Conservation (phyloP, 2,797 vertebrate species). For the Prionace glauca region DNA sequence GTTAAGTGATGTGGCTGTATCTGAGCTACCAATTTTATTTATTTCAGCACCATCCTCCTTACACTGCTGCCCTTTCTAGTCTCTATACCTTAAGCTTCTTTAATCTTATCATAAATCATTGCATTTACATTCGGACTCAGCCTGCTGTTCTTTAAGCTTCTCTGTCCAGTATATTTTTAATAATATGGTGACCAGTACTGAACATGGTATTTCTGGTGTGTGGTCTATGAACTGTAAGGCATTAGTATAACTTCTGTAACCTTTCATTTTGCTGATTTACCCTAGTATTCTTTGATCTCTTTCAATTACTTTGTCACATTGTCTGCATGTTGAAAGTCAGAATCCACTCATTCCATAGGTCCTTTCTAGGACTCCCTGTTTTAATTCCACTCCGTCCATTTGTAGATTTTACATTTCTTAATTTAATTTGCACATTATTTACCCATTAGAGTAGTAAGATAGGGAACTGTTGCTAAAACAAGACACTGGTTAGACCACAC, state of each 20-base stretch:
- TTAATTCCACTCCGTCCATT: background rate
- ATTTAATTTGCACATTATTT: background rate
- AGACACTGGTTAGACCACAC: too few species aligned
- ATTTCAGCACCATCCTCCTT: background rate
- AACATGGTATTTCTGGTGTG: background rate
- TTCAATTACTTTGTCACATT: background rate
- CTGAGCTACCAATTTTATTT: background rate
- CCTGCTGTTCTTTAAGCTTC: background rate
- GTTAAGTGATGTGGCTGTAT: background rate
- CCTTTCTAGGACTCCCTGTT: background rate
- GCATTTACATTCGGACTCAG: background rate
- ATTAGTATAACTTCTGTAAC: background rate
- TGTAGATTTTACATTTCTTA: background rate
- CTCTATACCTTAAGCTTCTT: background rate
- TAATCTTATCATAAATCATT: background rate
- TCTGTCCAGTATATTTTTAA: background rate
- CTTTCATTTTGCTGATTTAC: background rate
- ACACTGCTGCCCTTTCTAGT: background rate
- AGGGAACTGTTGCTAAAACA: too few species aligned
- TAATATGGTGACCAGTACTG: background rate
- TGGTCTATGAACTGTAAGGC: background rate
- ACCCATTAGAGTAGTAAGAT: background rate
- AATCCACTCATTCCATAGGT: background rate
- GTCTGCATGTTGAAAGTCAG: background rate
- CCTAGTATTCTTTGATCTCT: background rate